These are phyloP conservation scores for Bubo scandiacus DNA, from an alignment of 2,113 vertebrate genomes.

Conservation along the genomic window DNA sequence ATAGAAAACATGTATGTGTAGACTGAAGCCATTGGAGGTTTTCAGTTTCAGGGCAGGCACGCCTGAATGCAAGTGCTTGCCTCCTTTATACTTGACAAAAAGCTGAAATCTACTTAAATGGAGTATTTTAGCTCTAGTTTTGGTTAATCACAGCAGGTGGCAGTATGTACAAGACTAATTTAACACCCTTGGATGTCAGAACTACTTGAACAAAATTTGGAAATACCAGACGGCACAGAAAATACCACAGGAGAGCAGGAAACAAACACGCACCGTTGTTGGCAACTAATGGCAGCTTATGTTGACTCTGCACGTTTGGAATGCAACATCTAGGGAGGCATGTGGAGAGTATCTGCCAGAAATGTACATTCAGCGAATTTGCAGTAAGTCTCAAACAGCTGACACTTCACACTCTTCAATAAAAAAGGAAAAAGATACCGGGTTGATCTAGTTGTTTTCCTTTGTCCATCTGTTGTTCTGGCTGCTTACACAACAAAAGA, in stretches of 20 bases:
- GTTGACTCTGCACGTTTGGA: background rate
- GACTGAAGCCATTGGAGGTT: background rate
- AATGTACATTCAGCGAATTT: background rate
- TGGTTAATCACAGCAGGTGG: background rate
- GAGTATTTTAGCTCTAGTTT: background rate
- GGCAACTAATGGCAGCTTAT: background rate
- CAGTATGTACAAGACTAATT: background rate
- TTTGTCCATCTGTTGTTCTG: background rate
- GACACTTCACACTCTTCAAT: background rate
- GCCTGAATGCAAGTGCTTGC: background rate
- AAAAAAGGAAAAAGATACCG: background rate
- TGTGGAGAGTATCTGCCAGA: background rate
- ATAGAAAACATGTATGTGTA: accelerated
- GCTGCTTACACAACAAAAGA: background rate
- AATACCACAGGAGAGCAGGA: background rate
- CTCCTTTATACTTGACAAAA: background rate
- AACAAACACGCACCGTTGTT: background rate
- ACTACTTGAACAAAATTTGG: background rate
- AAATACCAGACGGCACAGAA: background rate
- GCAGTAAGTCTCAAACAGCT: background rate
- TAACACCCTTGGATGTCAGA: background rate
- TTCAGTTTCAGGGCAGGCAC: background rate
- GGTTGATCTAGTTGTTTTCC: background rate
- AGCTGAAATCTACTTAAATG: background rate
- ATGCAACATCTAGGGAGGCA: background rate